Percentiles rank a stretch among this genome's conserved stretches.
Conservation (phyloP, 1,140 invertebrate genomes). For the Ostrea edulis region DNA sequence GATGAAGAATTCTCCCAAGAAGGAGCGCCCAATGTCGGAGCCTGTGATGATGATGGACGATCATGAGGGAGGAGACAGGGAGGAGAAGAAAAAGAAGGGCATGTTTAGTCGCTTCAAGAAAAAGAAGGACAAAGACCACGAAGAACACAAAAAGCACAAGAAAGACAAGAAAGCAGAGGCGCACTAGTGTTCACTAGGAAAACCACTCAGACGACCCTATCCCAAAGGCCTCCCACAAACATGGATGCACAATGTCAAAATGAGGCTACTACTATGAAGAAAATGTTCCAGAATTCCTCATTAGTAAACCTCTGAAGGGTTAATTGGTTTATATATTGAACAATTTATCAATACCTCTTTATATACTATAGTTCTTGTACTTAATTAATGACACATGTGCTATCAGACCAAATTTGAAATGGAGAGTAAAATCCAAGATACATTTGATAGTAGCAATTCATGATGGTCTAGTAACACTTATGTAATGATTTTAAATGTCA, state of each 20-base stretch:
- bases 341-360: not conserved
- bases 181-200: not conserved
- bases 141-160: conserved; percentile 58
- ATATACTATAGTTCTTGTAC: not conserved
- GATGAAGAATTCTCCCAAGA: conserved; percentile 10
- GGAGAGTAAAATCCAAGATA: not conserved
- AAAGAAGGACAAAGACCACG: conserved; percentile 70
- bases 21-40: conserved; percentile 58
- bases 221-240: not conserved
- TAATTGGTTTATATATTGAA: too few species aligned
- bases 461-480: not conserved
- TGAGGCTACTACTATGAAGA: not conserved
- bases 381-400: not conserved
- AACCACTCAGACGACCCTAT: not conserved
- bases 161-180: conserved; percentile 54
- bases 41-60: conserved; percentile 13
- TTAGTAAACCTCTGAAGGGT: too few species aligned
- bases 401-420: not conserved
- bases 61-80: conserved; percentile 51
- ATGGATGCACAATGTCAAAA: not conserved
- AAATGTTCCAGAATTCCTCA: not conserved
- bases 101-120: conserved; percentile 73
- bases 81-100: conserved; percentile 63
- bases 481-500: not conserved
- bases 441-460: not conserved